Evolutionary conservation across 2,888 invertebrate species (phyloP), one percentile per base, ranked within the genome.

Genomic region (Cybosia mesomella): DNA sequence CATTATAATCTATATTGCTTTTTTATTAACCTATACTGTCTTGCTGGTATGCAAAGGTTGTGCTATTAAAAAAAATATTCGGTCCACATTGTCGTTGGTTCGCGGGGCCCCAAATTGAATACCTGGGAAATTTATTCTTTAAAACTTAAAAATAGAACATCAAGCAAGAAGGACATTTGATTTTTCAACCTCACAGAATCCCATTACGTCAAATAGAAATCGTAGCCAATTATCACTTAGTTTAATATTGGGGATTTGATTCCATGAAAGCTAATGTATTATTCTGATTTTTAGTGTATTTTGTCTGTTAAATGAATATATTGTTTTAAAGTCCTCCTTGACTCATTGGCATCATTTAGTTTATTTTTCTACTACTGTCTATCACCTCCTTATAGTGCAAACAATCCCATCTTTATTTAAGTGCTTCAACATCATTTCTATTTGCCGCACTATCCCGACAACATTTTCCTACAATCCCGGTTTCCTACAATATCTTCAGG

Each of bases 1-100:
- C 36, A 55, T 64, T 64, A 57, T 7, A 34, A 18, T 55, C 36
- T 54, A 34, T 53, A 53, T 62, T 61, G 60, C 28, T 39, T 39
- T 49, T 61, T 61, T 61, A 61, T 43, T 61, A n/a, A 32, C 49
- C 15, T 59, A 10, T 28, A n/a, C n/a, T 24, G 24, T 22, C 22
- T 39, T 36, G 49, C n/a, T 49, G 8, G 28, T 49, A n/a, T 43
- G 43, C 49, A 11, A 49, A 49, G 34, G 24, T 24, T 49, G 13
- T 13, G 9, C 15, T 24, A 55, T 3, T 22, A 55, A 21, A 22
- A 21, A 22, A 18, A 55, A 24, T 55, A 24, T 55, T 21, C 7
- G 21, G 54, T 49, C 49, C n/a, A 49, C n/a, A 49, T 49, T 15
- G 39, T 4, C 13, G 2, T 36, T 36, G 11, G 10, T 11, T 36